Evolutionary conservation across 2,113 vertebrate species (phyloP).

Genomic region (Bos taurus): ARS-UCD2.0 NC_037337.1:35042001-35042500

Average conservation of each 20-base stretch:
- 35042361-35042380: not conserved
- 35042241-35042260: not conserved
- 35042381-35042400: not conserved
- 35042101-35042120: not conserved
- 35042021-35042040: not conserved
- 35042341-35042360: not conserved
- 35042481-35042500: not conserved
- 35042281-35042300: not conserved
- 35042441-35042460: not conserved
- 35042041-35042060: conserved; percentile 21
- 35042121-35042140: not conserved
- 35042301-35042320: not conserved
- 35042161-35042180: not conserved
- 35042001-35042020: not conserved
- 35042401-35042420: not conserved
- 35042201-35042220: not conserved
- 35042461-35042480: not conserved
- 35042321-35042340: not conserved
- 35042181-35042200: not conserved
- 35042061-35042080: conserved; percentile 19
- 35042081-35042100: conserved; percentile 26
- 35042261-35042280: not conserved
- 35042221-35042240: not conserved
- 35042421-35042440: not conserved
- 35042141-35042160: conserved; percentile 57